Evolutionary conservation across 2,113 vertebrate species (phyloP).

Genomic region (Nothobranchius furzeri): DNA sequence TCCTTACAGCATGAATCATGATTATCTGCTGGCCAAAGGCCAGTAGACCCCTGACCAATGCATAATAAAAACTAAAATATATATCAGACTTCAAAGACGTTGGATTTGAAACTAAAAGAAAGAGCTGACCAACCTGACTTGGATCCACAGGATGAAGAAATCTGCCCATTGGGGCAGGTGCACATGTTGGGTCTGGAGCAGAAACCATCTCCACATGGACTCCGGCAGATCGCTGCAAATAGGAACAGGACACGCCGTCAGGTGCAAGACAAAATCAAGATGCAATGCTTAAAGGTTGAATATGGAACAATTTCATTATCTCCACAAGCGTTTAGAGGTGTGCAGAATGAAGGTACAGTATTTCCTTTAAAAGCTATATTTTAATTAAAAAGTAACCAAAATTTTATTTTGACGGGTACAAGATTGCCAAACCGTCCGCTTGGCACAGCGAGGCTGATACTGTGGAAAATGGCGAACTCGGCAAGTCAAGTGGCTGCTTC

Average conservation of each 20-base stretch:
- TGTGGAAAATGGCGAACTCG: too few relatives aligned
- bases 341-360: too few relatives aligned
- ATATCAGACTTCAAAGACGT: conserved; percentile 7
- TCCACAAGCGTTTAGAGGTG: too few relatives aligned
- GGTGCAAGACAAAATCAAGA: conserved; percentile 19
- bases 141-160: conserved; percentile 92
- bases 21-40: conserved; percentile 27
- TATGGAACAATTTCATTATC: too few relatives aligned
- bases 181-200: conserved; percentile 99
- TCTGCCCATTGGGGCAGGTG: conserved; percentile 95
- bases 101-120: conserved; percentile 7
- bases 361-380: too few relatives aligned
- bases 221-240: conserved; percentile 92
- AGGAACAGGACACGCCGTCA: conserved; percentile 39
- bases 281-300: too few relatives aligned
- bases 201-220: conserved; percentile 98
- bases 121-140: conserved; percentile 86
- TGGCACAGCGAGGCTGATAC: too few relatives aligned
- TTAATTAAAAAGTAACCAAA: too few relatives aligned
- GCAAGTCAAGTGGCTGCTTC: too few relatives aligned
- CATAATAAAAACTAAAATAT: conserved; percentile 11
- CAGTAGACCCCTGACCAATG: conserved; percentile 10
- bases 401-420: too few relatives aligned
- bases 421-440: too few relatives aligned
- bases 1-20: conserved; percentile 27